phyloP scores from a whole-genome alignment of 2,888 invertebrate genomes.

The Palloptera scutellata region DNA sequence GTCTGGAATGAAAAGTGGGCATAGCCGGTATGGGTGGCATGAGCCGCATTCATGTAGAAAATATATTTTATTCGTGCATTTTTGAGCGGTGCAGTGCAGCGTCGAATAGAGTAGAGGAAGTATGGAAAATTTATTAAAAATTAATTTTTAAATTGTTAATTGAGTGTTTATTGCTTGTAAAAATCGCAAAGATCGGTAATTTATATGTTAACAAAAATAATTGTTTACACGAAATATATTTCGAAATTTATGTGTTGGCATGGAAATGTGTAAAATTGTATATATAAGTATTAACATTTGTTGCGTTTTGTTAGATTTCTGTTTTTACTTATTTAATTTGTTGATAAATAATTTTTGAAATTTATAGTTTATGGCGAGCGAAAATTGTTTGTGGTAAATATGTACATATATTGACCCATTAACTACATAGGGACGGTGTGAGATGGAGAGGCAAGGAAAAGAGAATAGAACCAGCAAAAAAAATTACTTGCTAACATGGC shows the following conservation, averaged over 20 bases:
- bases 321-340: no score
- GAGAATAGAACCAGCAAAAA: no score
- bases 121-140: slow-evolving; percentile 55
- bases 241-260: slow-evolving; percentile 22
- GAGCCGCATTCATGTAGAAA: slow-evolving; percentile 20
- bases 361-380: no score
- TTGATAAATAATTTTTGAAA: no score
- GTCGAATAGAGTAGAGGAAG: slow-evolving; percentile 15
- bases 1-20: not conserved
- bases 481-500: no score
- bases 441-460: no score
- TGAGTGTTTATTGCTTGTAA: slow-evolving; percentile 59
- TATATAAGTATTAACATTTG: slow-evolving; percentile 30
- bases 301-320: slow-evolving; percentile 3
- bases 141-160: slow-evolving; percentile 60
- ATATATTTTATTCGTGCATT: slow-evolving; percentile 21
- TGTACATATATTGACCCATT: no score
- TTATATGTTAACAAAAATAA: slow-evolving; percentile 25
- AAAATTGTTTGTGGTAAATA: no score
- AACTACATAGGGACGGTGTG: no score
- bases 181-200: slow-evolving; percentile 27
- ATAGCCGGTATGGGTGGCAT: no score
- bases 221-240: slow-evolving; percentile 30
- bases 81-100: slow-evolving; percentile 17
- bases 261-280: not conserved